Evolutionary conservation across 2,113 vertebrate species (phyloP), one percentile per base, ranked within the genome.

Genomic region (Eudyptes chrysolophus): DNA sequence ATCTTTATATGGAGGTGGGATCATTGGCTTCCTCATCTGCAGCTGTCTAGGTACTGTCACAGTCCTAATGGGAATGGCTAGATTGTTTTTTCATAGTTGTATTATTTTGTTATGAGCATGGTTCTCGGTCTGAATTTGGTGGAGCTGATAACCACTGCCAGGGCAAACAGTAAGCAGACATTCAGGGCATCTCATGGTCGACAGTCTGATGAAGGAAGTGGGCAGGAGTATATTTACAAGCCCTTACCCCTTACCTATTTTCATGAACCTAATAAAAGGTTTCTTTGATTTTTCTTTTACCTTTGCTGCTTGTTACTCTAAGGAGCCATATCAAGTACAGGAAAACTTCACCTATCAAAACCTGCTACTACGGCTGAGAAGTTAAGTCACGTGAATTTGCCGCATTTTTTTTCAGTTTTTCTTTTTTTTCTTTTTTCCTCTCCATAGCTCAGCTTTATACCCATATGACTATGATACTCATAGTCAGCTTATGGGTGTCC

Each of bases 1-100:
- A 2, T 81, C 36, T 20, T 54, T 48, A 5, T 57, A 36, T 0
- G 0, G 58, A 77, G 80, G 9, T 76, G 38, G 48, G 30, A 58
- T 90, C 29, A 4, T 13, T 92, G 25, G 18, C 26, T 87, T 77
- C 34, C 38, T 93, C 27, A 46, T 36, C 55, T 93, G 46, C 34
- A 32, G 21, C 42, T 61, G 3, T 49, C 25, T 78, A 11, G 51
- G 21, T 81, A 6, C 19, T 52, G 49, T 40, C 38, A 66, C 48
- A 22, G 68, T 17, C 38, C 42, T 26, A 29, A 54, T 38, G 32
- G 46, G 32, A 18, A 36, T 49, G 40, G 18, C 38, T 82, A 9
- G 46, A 9, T 52, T 62, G 9, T 54, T 78, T 94, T 69, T 58
- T 44, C 30, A 7, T 48, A 19, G 34, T 24, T 72, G 11, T 0